These are phyloP conservation scores for Perizoma affinitatum DNA, from an alignment of 2,888 invertebrate genomes.

Conservation along the genomic window DNA sequence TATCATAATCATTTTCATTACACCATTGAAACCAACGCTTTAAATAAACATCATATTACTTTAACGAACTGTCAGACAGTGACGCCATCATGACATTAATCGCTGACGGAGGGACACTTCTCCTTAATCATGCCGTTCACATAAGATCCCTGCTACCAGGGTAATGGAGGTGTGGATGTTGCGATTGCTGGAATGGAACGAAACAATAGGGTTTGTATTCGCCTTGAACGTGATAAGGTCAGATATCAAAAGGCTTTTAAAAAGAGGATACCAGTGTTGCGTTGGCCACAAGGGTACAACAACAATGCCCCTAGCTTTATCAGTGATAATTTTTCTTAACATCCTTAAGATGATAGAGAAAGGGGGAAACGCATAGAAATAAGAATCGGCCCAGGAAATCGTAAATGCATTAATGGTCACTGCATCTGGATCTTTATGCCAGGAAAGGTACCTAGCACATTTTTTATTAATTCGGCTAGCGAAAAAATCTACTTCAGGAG, in stretches of 20 bases:
- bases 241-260: neutral
- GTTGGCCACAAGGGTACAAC: constrained; percentile 1
- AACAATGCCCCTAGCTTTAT: constrained; percentile 4
- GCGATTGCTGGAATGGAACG: neutral
- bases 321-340: neutral
- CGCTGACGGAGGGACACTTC: neutral
- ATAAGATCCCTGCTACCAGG: neutral
- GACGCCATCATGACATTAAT: neutral
- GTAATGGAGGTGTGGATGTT: neutral
- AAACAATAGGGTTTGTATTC: neutral
- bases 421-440: too few relatives aligned
- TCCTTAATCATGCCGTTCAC: neutral
- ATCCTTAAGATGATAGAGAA: too few relatives aligned
- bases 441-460: neutral
- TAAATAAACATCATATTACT: too few relatives aligned
- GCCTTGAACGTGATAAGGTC: neutral
- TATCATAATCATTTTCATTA: too few relatives aligned
- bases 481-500: neutral
- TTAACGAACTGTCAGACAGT: too few relatives aligned
- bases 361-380: neutral
- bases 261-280: neutral
- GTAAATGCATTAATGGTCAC: constrained; percentile 1
- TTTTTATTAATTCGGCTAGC: constrained; percentile 4
- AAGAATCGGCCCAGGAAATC: neutral
- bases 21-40: too few relatives aligned